Evolutionary conservation across 2,113 vertebrate species (phyloP).

Genomic region (Eptesicus fuscus): DNA sequence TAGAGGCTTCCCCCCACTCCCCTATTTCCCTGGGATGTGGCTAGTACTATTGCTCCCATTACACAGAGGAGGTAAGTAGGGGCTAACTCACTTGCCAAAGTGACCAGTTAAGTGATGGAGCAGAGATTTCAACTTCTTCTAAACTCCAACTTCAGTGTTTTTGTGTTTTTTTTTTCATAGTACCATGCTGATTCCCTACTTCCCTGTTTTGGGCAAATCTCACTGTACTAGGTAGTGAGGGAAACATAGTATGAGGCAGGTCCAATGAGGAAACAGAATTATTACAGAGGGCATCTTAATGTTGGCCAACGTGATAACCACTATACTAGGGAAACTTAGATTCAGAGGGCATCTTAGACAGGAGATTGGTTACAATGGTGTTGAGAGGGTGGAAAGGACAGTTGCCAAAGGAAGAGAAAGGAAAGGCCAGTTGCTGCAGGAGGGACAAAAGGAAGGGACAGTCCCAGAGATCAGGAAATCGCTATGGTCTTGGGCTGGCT

Average conservation of each 20-base stretch:
- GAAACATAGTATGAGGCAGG: neutral
- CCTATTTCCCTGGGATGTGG: neutral
- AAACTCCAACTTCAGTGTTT: neutral
- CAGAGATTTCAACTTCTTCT: neutral
- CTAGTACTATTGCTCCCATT: neutral
- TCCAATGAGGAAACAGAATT: neutral
- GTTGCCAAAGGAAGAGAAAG: neutral
- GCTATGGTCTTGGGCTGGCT: neutral
- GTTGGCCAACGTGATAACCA: too few relatives aligned
- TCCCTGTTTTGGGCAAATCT: neutral
- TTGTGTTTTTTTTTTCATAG: neutral
- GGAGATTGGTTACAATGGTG: neutral
- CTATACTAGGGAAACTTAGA: too few relatives aligned
- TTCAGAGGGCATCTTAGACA: neutral
- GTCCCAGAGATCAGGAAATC: neutral
- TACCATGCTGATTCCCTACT: neutral
- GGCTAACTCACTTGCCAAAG: neutral
- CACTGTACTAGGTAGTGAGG: neutral
- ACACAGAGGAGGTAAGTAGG: neutral
- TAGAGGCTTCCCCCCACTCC: neutral
- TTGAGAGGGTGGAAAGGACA: neutral
- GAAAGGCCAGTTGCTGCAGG: neutral
- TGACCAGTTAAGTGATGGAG: neutral
- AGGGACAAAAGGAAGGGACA: neutral
- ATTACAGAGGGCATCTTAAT: neutral